Evolutionary conservation across 1,140 invertebrate genomes (phyloP).

Genomic region (Saccostrea echinata): DNA sequence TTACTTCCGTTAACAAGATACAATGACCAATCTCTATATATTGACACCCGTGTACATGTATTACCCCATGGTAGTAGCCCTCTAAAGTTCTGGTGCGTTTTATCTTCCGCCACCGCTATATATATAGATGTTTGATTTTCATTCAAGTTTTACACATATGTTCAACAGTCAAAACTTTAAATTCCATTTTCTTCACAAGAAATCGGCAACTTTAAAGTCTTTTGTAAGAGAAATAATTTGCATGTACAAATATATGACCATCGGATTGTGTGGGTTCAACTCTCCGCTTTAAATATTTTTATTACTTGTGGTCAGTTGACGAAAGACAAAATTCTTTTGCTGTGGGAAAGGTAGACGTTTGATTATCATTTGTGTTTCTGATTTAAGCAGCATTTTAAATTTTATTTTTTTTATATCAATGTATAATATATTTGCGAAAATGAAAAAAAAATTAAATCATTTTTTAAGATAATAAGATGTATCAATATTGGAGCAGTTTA

Average conservation of each 20-base stretch:
- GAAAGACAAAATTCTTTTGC: neutral
- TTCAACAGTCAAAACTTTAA: slow-evolving; percentile 29
- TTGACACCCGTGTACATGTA: neutral
- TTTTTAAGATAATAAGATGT: too few relatives aligned
- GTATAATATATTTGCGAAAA: too few relatives aligned
- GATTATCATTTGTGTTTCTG: neutral
- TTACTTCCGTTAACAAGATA: slow-evolving; percentile 10
- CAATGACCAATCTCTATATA: neutral
- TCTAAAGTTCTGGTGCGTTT: neutral
- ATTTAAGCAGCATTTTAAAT: too few relatives aligned
- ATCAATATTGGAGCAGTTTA: too few relatives aligned
- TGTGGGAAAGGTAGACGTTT: neutral
- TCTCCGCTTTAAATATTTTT: neutral
- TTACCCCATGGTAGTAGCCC: neutral
- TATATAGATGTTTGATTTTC: slow-evolving; percentile 21
- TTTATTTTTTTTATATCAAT: too few relatives aligned
- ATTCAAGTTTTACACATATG: slow-evolving; percentile 11
- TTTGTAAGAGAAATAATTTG: slow-evolving; percentile 19
- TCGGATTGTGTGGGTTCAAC: neutral
- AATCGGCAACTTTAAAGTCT: slow-evolving; percentile 33
- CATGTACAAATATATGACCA: slow-evolving; percentile 6
- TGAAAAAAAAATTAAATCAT: too few relatives aligned
- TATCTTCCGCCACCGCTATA: neutral
- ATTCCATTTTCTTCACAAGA: slow-evolving; percentile 10
- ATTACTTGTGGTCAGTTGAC: neutral